Evolutionary conservation across 2,113 vertebrate genomes (phyloP), one percentile per base, ranked within the genome.

Genomic region (Leptosomus discolor): DNA sequence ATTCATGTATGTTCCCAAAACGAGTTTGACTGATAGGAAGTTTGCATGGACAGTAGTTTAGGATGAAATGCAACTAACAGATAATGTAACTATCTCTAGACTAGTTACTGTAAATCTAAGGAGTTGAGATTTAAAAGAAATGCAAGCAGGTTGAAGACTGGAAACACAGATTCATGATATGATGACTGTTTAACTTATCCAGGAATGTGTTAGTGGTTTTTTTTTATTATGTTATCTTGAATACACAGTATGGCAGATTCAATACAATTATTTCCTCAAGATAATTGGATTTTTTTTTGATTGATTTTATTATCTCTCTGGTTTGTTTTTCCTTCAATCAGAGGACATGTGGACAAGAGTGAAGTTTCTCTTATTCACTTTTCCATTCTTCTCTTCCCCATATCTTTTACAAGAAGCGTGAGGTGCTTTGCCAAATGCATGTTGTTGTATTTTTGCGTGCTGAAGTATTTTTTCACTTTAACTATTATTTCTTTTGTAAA

Each of bases 371-470:
- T 20, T 53, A 5, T 30, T 74, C 8, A 36, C 26, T 41, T 63
- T 53, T 37, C 68, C 3, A 12, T 84, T 57, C 3, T 74, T 2
- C 2, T 71, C 3, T 71, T 79, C 4, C 12, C 5, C 1, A 0
- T 60, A 12, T 37, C 18, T 88, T 56, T 6, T 43, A 11, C 18
- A 76, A 60, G 20, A 82, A 90, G 53, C 9, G 2, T 36, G 1
- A 61, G 78, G 24, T 53, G 8, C 8, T 63, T 85, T 90, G 58
- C 60, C 24, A n/a, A 85, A 45, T 54, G 10, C 15, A 6, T 58
- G 1, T 13, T 53, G 8, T 8, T 90, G 17, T 73, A 8, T 17
- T 84, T 57, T n/a, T n/a, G n/a, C n/a, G n/a, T n/a, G n/a, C 19
- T 58, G 34, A 43, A 86, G 6, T 46, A 34, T 48, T 92, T 53